Base-by-base conservation (phyloP, 2,797 vertebrate genomes). In the Garrulus glandarius region DNA sequence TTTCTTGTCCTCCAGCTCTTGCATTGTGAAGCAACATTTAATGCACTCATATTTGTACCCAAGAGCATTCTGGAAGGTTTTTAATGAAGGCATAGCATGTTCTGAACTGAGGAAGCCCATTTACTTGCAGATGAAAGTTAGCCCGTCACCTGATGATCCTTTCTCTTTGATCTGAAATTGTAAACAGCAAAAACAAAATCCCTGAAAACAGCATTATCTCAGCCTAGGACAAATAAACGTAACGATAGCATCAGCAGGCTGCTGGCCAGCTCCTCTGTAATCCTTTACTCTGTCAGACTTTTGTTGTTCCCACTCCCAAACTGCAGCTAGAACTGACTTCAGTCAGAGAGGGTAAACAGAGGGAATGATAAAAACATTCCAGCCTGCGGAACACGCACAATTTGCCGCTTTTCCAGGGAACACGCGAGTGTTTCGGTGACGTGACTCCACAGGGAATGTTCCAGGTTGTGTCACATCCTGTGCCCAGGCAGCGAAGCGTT, bases 111-210 rank as follows among this genome's bases (percentile, higher is more conserved):
- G 87, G 94, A 65, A 81, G 87, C 98, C 98, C 98, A 98, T 98
- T 96, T 97, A 88, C 97, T 96, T 98, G 97, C 92, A 96, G 91
- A 97, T 98, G 97, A 98, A 98, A 97, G 97, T 98, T 97, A 97
- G 97, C 96, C 98, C 83, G 96, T 98, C 98, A 98, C 98, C 98
- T 96, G 96, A 93, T 97, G 92, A 84, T 63, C 89, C 97, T 95
- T 95, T 91, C 96, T 84, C 98, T 99, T 99, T 99, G 98, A 99
- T 99, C 98, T 96, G 71, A 70, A 92, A 96, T 98, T 97, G 98
- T 98, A 98, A 98, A 96, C 97, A 97, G 87, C 84, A 70, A 59
- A 85, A 84, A 36, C 81, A 91, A 95, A 84, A 60, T 37, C 93
- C 97, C 97, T 94, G 96, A 87, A 95, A 98, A 95, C 97, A 94